Evolutionary conservation across 2,888 invertebrate species (phyloP), one percentile per base, ranked within the genome.

Genomic region (Ctenicera cuprea): DNA sequence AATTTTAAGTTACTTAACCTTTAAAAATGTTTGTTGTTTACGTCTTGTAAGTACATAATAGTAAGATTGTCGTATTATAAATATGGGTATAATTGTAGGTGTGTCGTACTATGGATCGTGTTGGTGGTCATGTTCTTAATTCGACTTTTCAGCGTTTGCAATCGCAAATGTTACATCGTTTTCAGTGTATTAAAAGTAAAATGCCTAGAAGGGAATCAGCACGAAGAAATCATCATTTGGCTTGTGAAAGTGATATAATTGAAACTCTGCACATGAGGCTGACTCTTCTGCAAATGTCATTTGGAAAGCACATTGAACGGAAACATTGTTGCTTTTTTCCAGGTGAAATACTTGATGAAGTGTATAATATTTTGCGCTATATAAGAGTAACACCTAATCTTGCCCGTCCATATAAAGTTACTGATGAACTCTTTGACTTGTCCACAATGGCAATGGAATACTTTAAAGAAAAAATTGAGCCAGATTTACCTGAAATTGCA

Each of bases 361-460:
- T 97, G 73, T 93, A 94, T 85, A 92, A 94, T 83, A 95, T 97
- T 86, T 88, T 97, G 81, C 90, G 92, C 80, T 95, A 95, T 86
- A 92, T 97, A 78, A 94, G 94, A 89, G 91, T 91, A 78, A 95
- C 94, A 78, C 92, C 94, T 26, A 95, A 94, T 85, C 87, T 96
- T 81, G 94, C 94, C 77, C 90, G 96, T 83, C 96, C 97, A 54
- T 97, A 95, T 87, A 96, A 96, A 87, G 95, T 97, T 74, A 96
- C 97, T 8, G 97, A 97, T 88, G 97, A 97, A 87, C 89, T 97
- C 71, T 96, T 97, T 88, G 97, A 97, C 88, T 90, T 97, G 77
- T 97, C 97, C 43, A 96, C 97, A 43, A 97, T 97, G 97, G 97
- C 97, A 38, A 97, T 97, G 97, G 97, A 97, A 87, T 97, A 97